phyloP scores from a whole-genome alignment of 2,113 vertebrate species.

The Periophthalmus modestus region DNA sequence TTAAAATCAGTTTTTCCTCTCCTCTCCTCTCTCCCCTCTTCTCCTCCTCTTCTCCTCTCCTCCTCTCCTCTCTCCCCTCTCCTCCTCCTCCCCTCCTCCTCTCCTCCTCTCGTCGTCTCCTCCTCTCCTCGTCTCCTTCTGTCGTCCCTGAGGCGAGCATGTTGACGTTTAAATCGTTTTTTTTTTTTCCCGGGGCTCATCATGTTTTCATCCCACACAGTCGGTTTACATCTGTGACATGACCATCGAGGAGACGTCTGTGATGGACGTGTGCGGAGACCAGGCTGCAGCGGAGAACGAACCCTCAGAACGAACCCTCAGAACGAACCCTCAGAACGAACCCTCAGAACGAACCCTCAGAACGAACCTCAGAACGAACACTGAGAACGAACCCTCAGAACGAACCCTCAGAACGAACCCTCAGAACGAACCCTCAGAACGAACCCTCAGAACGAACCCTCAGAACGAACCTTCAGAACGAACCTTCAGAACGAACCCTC shows the following conservation, averaged over 20 bases:
- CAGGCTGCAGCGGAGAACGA: background rate
- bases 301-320: no score
- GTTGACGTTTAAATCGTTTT: background rate
- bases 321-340: background rate
- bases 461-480: no score
- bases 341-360: background rate
- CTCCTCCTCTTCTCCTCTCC: no score
- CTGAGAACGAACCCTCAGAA: background rate
- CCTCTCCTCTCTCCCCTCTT: background rate
- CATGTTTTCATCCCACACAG: constrained; percentile 9
- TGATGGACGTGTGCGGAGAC: background rate
- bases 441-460: background rate
- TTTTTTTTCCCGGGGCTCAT: background rate
- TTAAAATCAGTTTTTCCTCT: no score
- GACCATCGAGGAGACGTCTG: no score
- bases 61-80: no score
- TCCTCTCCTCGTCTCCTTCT: no score
- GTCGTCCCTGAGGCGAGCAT: no score
- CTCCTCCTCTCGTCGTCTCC: no score
- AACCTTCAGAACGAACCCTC: background rate
- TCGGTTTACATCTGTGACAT: constrained; percentile 2
- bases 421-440: background rate
- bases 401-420: background rate
- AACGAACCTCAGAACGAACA: no score
- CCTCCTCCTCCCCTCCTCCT: no score